These are phyloP conservation scores for Probaryconus sp. DNA, from an alignment of 1,140 invertebrate genomes.

Conservation along the genomic window DNA sequence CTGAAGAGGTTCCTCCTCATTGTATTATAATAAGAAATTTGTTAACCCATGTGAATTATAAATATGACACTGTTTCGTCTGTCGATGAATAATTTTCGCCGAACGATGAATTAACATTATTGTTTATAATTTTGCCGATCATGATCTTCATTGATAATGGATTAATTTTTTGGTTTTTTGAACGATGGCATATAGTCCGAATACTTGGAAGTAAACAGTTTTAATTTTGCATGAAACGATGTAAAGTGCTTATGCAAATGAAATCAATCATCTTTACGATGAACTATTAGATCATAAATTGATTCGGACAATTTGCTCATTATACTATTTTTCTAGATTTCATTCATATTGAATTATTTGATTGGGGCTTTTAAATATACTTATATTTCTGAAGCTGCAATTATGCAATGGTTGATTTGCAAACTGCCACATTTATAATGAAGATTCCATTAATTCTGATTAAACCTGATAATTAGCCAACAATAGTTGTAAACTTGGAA, in stretches of 20 bases:
- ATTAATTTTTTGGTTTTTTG: slow-evolving; percentile 2
- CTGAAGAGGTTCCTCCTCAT: slow-evolving; percentile 10
- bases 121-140: slow-evolving; percentile 3
- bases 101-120: slow-evolving; percentile 15
- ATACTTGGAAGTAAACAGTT: neutral
- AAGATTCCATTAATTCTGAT: slow-evolving; percentile 36
- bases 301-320: neutral
- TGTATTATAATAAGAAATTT: slow-evolving; percentile 25
- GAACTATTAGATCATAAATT: slow-evolving; percentile 16
- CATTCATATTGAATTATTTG: slow-evolving; percentile 5
- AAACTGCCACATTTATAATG: slow-evolving; percentile 33
- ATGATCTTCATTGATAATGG: slow-evolving; percentile 14
- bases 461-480: slow-evolving; percentile 43
- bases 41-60: slow-evolving; percentile 14
- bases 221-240: too few relatives aligned
- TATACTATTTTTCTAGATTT: neutral
- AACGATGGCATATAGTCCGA: neutral
- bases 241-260: too few relatives aligned
- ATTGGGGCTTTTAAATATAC: slow-evolving; percentile 2
- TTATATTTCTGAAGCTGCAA: slow-evolving; percentile 14
- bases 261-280: slow-evolving; percentile 1
- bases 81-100: slow-evolving; percentile 14
- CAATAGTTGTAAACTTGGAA: slow-evolving; percentile 43
- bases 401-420: slow-evolving; percentile 26
- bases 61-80: slow-evolving; percentile 4